Evolutionary conservation across 2,797 vertebrate genomes (phyloP).

Genomic region (Arctocebus calabarensis): DNA sequence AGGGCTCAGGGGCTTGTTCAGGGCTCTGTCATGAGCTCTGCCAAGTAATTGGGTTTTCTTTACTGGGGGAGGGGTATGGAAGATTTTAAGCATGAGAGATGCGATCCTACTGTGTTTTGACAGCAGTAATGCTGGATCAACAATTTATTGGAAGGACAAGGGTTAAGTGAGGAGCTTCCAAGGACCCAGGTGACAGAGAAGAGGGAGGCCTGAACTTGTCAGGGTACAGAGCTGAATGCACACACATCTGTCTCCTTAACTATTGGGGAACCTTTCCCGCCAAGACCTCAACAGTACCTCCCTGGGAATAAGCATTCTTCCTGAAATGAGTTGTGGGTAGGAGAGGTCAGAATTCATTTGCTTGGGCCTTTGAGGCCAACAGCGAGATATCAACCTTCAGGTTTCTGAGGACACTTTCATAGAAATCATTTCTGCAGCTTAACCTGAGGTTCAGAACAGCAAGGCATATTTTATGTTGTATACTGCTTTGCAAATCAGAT

Average conservation of each 20-base stretch:
- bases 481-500: conserved; percentile 55
- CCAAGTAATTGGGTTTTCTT: not conserved
- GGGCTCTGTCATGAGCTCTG: not conserved
- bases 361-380: not conserved
- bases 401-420: not conserved
- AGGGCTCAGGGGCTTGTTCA: not conserved
- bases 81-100: not conserved
- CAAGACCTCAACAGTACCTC: not conserved
- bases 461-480: conserved; percentile 25
- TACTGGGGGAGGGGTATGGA: too few species aligned
- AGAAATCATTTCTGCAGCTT: not conserved
- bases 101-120: not conserved
- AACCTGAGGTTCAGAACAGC: not conserved
- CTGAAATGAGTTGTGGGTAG: not conserved
- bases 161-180: not conserved
- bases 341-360: not conserved
- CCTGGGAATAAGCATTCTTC: not conserved
- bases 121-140: not conserved
- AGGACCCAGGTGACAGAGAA: not conserved
- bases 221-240: not conserved
- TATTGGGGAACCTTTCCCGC: not conserved
- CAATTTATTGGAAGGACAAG: not conserved
- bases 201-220: not conserved
- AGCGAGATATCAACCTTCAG: not conserved
- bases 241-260: not conserved